Base-by-base conservation (phyloP, 2,113 vertebrate genomes). In the Callithrix jacchus region DNA sequence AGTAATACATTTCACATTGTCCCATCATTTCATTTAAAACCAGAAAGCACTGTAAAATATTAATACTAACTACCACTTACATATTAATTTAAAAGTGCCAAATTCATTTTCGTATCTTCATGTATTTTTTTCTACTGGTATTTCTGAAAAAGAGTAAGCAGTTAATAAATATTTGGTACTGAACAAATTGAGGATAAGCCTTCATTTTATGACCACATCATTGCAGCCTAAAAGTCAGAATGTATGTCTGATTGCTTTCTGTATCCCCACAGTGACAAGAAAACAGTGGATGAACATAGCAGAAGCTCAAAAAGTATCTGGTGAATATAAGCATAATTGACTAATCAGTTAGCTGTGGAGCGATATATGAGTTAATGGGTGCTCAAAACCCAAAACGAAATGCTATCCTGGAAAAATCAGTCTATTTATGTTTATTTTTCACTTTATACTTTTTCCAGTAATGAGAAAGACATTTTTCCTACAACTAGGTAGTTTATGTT, bases 351-450 rank as follows among this genome's bases (percentile, higher is more conserved):
- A 73, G 61, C 27, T 70, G 10, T 58, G 32, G 8, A 27, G 42
- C 68, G 8, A n/a, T 87, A 68, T 76, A 84, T 47, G 77, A 95
- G 89, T 89, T 64, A 87, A 52, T 32, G 12, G 7, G 8, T 68
- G 12, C 13, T 91, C 23, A 70, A 96, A 87, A 73, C 12, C 14
- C n/a, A 64, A 71, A 74, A 23, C 27, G 13, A 95, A 84, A 74
- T 23, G 32, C 32, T 17, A 47, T 54, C 37, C 49, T 80, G 32
- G 35, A 83, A 93, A 95, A 92, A 58, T 64, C 37, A 71, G 12
- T 42, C n/a, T 64, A 79, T 70, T 97, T 93, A 56, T 95, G 30
- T 93, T 97, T 97, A 93, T 86, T 95, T 96, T 79, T 96, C 94
- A 94, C 30, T 86, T 37, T 74, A 79, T 93, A 47, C 49, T 96